Evolutionary conservation across 1,140 invertebrate genomes (phyloP).

Genomic region (Papilio aristodemus): DNA sequence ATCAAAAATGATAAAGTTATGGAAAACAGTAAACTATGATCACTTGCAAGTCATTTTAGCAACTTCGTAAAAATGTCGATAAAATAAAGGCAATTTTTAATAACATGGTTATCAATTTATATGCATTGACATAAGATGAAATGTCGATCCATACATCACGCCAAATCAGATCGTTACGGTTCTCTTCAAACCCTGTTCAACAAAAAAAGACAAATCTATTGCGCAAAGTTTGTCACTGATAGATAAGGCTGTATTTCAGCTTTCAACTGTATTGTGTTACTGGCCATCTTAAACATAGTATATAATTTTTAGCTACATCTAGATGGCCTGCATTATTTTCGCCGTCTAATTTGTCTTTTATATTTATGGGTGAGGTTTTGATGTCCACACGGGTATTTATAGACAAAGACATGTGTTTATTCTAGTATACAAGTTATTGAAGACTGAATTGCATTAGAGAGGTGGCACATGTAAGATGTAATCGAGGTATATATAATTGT

Average conservation of each 20-base stretch:
- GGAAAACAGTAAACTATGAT: too few relatives aligned
- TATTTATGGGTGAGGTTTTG: too few relatives aligned
- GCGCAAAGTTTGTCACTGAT: conserved; percentile 41
- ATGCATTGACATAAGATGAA: conserved; percentile 23
- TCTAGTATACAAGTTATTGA: background rate
- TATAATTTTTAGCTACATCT: too few relatives aligned
- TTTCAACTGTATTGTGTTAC: background rate
- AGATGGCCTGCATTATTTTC: too few relatives aligned
- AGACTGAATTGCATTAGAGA: background rate
- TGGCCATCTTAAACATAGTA: background rate
- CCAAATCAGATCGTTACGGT: conserved; percentile 35
- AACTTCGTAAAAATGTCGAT: conserved; percentile 1
- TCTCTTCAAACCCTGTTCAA: conserved; percentile 37
- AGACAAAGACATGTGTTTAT: too few relatives aligned
- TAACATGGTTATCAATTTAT: conserved; percentile 23
- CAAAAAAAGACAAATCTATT: conserved; percentile 43
- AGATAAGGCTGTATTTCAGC: conserved; percentile 41
- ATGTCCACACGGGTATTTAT: too few relatives aligned
- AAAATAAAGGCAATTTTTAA: background rate
- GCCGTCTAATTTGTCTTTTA: too few relatives aligned
- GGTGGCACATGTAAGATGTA: background rate
- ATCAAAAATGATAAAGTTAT: too few relatives aligned
- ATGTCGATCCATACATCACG: conserved; percentile 24
- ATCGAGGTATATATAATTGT: background rate
- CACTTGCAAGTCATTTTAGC: too few relatives aligned